Percentiles rank a stretch among this genome's conserved stretches.
These are phyloP conservation scores for Balanococcus diminutus DNA, from an alignment of 2,888 invertebrate genomes.

Conservation along the genomic window DNA sequence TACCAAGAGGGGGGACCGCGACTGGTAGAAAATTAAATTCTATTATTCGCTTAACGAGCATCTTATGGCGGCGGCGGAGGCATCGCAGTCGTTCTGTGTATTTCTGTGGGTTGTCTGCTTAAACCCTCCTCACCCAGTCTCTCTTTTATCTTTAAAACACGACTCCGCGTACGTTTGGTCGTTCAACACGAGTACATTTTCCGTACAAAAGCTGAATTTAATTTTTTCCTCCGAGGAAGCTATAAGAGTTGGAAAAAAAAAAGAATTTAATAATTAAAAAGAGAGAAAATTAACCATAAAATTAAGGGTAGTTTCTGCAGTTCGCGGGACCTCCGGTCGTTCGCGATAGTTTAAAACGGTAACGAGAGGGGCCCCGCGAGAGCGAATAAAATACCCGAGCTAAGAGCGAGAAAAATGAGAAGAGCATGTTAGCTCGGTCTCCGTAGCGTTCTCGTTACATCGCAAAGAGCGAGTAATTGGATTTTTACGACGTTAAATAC, in stretches of 20 bases:
- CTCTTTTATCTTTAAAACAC: background rate
- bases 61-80: background rate
- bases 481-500: conserved; percentile 27
- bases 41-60: conserved; percentile 23
- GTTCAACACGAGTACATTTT: background rate
- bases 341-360: background rate
- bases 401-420: background rate
- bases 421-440: background rate
- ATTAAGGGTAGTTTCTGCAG: background rate
- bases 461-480: conserved; percentile 11
- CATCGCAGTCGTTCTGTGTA: background rate
- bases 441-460: conserved; percentile 5
- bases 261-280: conserved; percentile 19
- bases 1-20: background rate
- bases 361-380: background rate
- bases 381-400: background rate
- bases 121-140: background rate
- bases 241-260: background rate
- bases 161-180: background rate
- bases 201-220: background rate
- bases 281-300: conserved; percentile 23
- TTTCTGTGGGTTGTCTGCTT: background rate
- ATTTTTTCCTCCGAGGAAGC: background rate
- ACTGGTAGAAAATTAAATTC: conserved; percentile 1
- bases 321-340: background rate